These are phyloP conservation scores for Taxidea taxus DNA, from an alignment of 2,113 vertebrate genomes.

Conservation along the genomic window DNA sequence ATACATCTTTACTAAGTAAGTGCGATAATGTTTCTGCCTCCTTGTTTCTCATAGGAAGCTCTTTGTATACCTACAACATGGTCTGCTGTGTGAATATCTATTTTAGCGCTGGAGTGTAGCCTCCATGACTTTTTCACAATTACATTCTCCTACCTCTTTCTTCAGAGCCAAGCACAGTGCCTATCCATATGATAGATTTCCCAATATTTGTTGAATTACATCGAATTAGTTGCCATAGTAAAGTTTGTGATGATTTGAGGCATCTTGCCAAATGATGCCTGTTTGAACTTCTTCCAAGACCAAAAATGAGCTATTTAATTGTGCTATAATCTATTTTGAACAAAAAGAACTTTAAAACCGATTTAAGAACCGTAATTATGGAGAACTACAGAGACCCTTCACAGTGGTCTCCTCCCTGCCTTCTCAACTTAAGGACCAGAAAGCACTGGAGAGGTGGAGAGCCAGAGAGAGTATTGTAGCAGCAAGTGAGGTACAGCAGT, in stretches of 20 bases:
- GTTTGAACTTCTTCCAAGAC: constrained; percentile 67
- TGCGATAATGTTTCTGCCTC: not conserved
- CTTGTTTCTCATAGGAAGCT: not conserved
- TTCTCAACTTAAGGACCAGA: constrained; percentile 74
- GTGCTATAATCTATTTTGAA: constrained; percentile 69
- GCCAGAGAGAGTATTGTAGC: constrained; percentile 62
- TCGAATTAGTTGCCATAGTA: constrained; percentile 31
- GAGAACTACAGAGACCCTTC: constrained; percentile 65
- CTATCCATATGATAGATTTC: not conserved
- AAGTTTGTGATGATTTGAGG: constrained; percentile 72
- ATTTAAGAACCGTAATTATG: constrained; percentile 74
- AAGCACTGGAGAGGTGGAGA: constrained; percentile 65
- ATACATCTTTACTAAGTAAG: not conserved
- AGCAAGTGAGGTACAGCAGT: constrained; percentile 72
- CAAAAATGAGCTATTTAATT: constrained; percentile 73
- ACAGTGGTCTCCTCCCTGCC: constrained; percentile 47
- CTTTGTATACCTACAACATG: not conserved
- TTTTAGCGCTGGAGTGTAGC: not conserved
- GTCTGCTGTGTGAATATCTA: not conserved
- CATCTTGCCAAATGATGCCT: constrained; percentile 60
- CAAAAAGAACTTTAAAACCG: constrained; percentile 74
- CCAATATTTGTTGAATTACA: constrained; percentile 3
- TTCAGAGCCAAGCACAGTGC: not conserved
- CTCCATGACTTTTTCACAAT: not conserved
- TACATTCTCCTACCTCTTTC: not conserved